Evolutionary conservation across 2,113 vertebrate species (phyloP).

Genomic region (Mustela lutreola): DNA sequence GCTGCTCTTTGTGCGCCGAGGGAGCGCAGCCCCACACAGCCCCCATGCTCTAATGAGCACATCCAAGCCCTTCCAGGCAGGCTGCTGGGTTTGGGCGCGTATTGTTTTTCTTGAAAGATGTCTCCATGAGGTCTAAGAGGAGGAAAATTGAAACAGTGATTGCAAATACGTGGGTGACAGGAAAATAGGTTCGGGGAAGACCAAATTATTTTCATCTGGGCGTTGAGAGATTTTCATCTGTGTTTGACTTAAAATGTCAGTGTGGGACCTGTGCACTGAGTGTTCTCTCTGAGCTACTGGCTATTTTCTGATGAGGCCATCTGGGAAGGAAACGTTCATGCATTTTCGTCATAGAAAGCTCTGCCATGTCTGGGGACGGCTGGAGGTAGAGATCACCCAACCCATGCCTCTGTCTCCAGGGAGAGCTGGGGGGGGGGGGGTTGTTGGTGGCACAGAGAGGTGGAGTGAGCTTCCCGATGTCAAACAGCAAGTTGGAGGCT

Average conservation of each 20-base stretch:
- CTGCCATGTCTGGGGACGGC: not conserved
- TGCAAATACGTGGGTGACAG: slow-evolving; percentile 43
- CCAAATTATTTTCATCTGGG: slow-evolving; percentile 76
- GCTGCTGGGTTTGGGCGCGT: not conserved
- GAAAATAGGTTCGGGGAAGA: slow-evolving; percentile 47
- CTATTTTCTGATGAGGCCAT: not conserved
- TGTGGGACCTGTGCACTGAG: not conserved
- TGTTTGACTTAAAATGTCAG: slow-evolving; percentile 51
- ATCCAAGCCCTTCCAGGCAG: slow-evolving; percentile 61
- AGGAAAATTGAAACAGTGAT: slow-evolving; percentile 59
- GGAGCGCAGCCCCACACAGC: not conserved
- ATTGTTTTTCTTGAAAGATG: slow-evolving; percentile 66
- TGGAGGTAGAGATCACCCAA: not conserved
- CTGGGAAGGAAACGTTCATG: not conserved
- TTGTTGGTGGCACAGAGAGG: not conserved
- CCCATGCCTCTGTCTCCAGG: not conserved
- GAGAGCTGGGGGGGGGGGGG: not conserved
- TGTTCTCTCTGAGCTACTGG: not conserved
- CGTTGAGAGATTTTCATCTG: not conserved
- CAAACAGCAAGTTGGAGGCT: not conserved
- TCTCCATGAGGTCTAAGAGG: slow-evolving; percentile 28
- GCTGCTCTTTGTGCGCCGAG: slow-evolving; percentile 63
- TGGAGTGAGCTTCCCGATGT: not conserved
- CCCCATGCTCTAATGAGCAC: slow-evolving; percentile 15
- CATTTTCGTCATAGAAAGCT: not conserved